Base-by-base conservation (phyloP, 2,797 vertebrate species). In the Vireo griseus region DNA sequence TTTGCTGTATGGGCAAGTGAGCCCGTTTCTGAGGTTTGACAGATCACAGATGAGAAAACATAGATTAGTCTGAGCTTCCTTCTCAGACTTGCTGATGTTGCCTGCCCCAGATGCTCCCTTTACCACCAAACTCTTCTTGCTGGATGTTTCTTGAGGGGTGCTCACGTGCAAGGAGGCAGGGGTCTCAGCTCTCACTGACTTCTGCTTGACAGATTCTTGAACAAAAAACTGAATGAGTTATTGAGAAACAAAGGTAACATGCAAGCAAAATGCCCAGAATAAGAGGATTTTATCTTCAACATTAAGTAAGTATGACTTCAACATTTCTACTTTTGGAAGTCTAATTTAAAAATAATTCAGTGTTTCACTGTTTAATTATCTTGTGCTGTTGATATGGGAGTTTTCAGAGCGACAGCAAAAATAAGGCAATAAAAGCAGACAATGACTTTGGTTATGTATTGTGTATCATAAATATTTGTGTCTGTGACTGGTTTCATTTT, bases 391-490 rank as follows among this genome's bases (percentile, higher is more conserved):
- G 87, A 80, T 95, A 74, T 92, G 91, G 88, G 93, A 96, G 72
- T 66, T 78, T 97, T 96, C 73, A 95, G 95, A 97, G 92, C n/a
- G n/a, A 78, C 79, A 94, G 55, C 95, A 90, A 94, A 94, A 96
- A 93, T 77, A 96, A 89, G 92, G 93, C 92, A 96, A 97, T 97
- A 91, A 97, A 96, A 94, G 92, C 94, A 92, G 88, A 97, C 96
- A 96, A 62, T 96, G 83, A 81, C 88, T 97, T 98, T 96, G 98
- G 96, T 97, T 98, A 98, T 98, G 97, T 96, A 94, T 88, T 95
- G 86, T 96, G 91, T 81, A 84, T 97, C 91, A 95, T 95, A 97
- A 96, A 97, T 97, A 97, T 96, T 96, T 95, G 94, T 92, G 80
- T 95, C 78, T 97, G 92, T 94, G 96, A 97, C 97, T 95, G 92